Base-by-base conservation (phyloP, 2,113 vertebrate species). In the Megatriorchis doriae region DNA sequence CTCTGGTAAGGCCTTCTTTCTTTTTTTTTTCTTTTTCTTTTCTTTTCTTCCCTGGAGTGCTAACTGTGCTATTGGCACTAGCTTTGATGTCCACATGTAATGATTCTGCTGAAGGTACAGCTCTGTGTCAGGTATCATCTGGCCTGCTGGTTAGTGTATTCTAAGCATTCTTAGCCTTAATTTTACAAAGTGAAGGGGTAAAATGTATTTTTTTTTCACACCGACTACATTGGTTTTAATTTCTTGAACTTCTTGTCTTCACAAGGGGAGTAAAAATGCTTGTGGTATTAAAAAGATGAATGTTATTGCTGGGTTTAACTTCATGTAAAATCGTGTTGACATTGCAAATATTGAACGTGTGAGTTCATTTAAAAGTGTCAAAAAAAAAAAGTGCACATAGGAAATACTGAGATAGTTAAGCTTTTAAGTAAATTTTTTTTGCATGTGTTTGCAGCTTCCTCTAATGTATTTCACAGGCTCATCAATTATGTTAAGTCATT, bases 1-100 rank as follows among this genome's bases (percentile, higher is more conserved):
- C 99, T 50, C 89, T 99, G 98, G 99, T 99, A 98, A 98, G 58
- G n/a, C 13, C 15, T 47, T 73, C 74, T 18, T 68, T 27, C 11
- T 42, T 13, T 48, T 32, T 74, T 55, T 8, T 26, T 13, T 12
- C 14, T 25, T 40, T 7, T 9, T 11, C 3, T 47, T 42, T 20
- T 15, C 4, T 42, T 63, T 93, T 23, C 10, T 58, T 86, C 6
- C 15, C 50, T 50, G 21, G 3, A 63, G 56, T 68, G 36, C 29
- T 77, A 17, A 16, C 13, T 86, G 25, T 77, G 29, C 56, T 65
- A 0, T 42, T 61, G 36, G 40, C 71, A 34, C 6, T 43, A 32
- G 25, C 86, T 65, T 84, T 87, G 43, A 47, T 89, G 34, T 78
- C 61, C 11, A 3, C 1, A 2, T 47, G 4, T 48, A 61, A 25